phyloP scores from a whole-genome alignment of 2,797 vertebrate genomes.

The Gorsachius magnificus region DNA sequence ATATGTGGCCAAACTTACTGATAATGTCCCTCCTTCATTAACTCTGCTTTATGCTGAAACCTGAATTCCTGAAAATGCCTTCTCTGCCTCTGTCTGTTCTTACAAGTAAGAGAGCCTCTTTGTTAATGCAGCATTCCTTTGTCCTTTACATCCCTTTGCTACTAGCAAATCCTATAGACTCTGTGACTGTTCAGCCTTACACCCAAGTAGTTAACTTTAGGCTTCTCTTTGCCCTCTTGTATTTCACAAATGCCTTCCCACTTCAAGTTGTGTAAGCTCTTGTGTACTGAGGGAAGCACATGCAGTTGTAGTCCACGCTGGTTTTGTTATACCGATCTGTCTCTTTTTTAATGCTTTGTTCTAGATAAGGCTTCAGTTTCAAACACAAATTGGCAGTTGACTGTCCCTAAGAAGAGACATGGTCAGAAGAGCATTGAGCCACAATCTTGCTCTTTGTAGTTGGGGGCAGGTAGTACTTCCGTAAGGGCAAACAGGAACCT shows the following conservation, averaged over 20 bases:
- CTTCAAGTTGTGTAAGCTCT: neutral
- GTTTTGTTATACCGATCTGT: neutral
- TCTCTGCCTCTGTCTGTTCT: neutral
- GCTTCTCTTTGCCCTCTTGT: neutral
- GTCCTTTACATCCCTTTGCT: neutral
- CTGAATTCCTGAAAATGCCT: neutral
- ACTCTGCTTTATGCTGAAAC: neutral
- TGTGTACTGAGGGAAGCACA: neutral
- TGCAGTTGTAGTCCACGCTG: neutral
- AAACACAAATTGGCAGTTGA: neutral
- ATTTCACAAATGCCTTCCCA: neutral
- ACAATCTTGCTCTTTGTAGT: fast-evolving
- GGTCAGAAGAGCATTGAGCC: neutral
- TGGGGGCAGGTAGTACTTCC: neutral
- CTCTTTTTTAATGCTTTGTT: neutral
- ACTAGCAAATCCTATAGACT: neutral
- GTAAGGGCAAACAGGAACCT: neutral
- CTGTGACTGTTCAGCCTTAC: neutral
- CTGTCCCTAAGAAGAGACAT: neutral
- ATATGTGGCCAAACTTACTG: neutral
- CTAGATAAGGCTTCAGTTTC: neutral
- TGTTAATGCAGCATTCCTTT: neutral
- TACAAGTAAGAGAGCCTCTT: neutral
- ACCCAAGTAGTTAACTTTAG: neutral
- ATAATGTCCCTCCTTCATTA: neutral